Base-by-base conservation (phyloP, 2,888 invertebrate species). In the Drosophila kokeensis region DNA sequence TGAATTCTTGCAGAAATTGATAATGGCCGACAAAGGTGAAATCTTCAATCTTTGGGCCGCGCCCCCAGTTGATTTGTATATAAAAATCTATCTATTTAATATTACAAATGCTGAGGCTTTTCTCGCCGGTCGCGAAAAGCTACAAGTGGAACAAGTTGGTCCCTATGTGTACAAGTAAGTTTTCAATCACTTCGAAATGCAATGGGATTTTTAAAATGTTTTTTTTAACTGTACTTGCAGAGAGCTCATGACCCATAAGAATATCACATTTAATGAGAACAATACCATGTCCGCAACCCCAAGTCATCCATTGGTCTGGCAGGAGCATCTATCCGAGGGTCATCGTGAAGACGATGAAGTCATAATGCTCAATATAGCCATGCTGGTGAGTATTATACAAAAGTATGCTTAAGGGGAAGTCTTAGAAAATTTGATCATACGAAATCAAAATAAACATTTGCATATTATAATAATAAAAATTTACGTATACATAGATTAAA, bases 111-210 rank as follows among this genome's bases (percentile, higher is more conserved):
- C 95, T 15, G 96, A 97, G 7, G 97, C 95, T 6, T 97, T 96
- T 92, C 93, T 97, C 92, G 94, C 95, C 1, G 97, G 97, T 0
- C 95, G 95, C 6, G 94, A 94, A 42, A 97, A 96, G 88, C 92
- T 98, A 29, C 94, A 94, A 60, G 94, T 98, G 3, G 93, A 96
- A 80, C 96, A 98, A 94, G 95, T 97, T 13, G 98, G 98, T 0
- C 98, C 98, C 0, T 98, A 97, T 91, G 96, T 97, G 0, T 98
- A 98, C 93, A 96, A 95, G 98, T 98, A 93, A 94, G 94, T 93
- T 38, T 4, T 2, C 7, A 15, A 7, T 42, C 2, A 0, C 6
- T 7, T 4, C 5, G 0, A 5, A 4, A 27, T 5, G 13, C 30
- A 5, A 32, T 11, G 0, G 3, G 2, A 13, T 18, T 32, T 34